Base-by-base conservation (phyloP, 2,113 vertebrate species). In the Ahaetulla prasina region DNA sequence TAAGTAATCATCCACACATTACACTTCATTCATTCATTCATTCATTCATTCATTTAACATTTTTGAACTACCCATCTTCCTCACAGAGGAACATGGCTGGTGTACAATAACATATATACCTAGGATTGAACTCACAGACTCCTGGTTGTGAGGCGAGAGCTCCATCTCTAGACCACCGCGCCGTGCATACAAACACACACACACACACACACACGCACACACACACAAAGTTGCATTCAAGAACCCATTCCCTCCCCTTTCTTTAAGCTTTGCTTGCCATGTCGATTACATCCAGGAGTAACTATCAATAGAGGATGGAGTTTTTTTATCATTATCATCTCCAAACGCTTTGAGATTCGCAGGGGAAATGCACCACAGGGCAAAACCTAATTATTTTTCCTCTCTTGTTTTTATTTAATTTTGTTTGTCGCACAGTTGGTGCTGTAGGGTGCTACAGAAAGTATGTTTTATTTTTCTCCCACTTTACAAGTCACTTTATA, bases 381-480 rank as follows among this genome's bases (percentile, higher is more conserved):
- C 12, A 90, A 91, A 85, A 52, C 39, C 47, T 35, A 23, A 0
- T 14, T 90, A 22, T 74, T 90, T 93, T 18, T 3, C 22, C 9
- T 85, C 52, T 85, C 89, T 90, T 90, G 8, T 55, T 84, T 63
- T 55, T 3, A 52, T 6, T 74, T 8, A 10, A 25, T n/a, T 68
- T 74, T 93, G 35, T 49, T 89, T 5, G 7, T 20, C 2, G 12
- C 35, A 25, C 1, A 23, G 9, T 43, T 45, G n/a, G 35, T 89
- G 22, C 35, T 55, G 89, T 5, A 60, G 92, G 74, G 63, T 9
- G 5, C 23, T 27, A 2, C 0, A 2, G 52, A 95, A 30, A 2
- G 8, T n/a, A 45, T 0, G 0, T 57, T 63, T 39, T 85, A 27
- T 57, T 57, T 47, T 30, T 30, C 20, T 25, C 60, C 1, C 0